Conservation (phyloP, 2,797 vertebrate species). For the Coregonus suidteri region DNA sequence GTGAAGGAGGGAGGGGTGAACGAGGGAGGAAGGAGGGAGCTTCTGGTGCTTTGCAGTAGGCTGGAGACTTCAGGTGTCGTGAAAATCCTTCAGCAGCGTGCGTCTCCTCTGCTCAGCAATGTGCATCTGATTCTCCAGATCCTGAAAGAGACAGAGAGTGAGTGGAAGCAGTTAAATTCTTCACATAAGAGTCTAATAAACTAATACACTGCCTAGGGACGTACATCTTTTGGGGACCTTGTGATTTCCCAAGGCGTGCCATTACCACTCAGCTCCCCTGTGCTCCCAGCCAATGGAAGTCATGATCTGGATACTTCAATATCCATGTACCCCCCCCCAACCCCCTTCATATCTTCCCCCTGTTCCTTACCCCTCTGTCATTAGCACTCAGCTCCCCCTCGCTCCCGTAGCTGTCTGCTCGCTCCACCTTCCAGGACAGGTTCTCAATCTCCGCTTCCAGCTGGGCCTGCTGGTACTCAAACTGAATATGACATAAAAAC, state of each 20-base stretch:
- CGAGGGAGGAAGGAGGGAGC: slow-evolving; percentile 34
- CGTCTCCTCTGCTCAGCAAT: slow-evolving; percentile 97
- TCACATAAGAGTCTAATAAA: neutral
- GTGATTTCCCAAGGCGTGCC: neutral
- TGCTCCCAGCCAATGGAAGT: neutral
- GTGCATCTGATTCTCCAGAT: slow-evolving; percentile 99
- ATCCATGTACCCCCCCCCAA: neutral
- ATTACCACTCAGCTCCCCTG: neutral
- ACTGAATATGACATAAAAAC: slow-evolving; percentile 68
- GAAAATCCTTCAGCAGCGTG: slow-evolving; percentile 98
- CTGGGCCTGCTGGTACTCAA: slow-evolving; percentile 99
- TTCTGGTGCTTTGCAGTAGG: too few species aligned
- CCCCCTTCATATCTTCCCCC: neutral
- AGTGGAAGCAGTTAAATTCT: too few species aligned
- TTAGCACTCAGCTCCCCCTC: slow-evolving; percentile 79
- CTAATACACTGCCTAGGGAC: neutral
- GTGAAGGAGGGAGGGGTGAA: slow-evolving; percentile 24
- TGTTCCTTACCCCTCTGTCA: slow-evolving; percentile 78
- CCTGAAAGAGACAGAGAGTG: slow-evolving; percentile 69
- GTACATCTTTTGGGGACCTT: neutral
- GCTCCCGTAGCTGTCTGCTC: slow-evolving; percentile 93
- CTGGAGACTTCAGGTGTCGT: slow-evolving; percentile 89
- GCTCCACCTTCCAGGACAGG: slow-evolving; percentile 97
- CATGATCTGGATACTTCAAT: neutral
- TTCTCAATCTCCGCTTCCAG: slow-evolving; percentile 99